These are phyloP conservation scores for Goniozus legneri DNA, from an alignment of 1,140 invertebrate genomes.

Conservation along the genomic window DNA sequence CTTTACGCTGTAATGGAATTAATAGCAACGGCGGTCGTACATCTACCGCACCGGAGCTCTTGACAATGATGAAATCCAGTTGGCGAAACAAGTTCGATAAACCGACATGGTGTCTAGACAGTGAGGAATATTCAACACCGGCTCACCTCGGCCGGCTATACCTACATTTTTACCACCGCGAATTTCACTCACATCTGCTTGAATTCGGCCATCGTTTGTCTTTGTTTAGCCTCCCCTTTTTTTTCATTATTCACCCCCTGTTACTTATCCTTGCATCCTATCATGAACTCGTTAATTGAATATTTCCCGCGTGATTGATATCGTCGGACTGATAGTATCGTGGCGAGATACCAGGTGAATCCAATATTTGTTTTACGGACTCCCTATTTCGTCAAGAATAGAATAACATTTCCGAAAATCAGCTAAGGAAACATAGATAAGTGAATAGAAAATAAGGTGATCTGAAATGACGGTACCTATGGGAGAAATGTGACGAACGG, in stretches of 20 bases:
- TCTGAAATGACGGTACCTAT: too few species aligned
- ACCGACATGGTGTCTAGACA: constrained; percentile 25
- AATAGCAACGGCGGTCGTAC: constrained; percentile 18
- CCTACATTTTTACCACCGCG: too few species aligned
- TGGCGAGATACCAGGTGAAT: too few species aligned
- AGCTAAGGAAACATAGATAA: too few species aligned
- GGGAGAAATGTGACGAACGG: too few species aligned
- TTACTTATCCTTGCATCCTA: neutral
- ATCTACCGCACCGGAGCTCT: constrained; percentile 10
- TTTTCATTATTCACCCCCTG: neutral
- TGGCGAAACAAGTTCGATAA: constrained; percentile 34
- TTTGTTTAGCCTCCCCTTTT: constrained; percentile 8
- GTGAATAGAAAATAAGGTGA: too few species aligned
- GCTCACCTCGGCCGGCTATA: constrained; percentile 1
- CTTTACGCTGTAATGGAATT: constrained; percentile 21
- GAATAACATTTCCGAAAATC: too few species aligned
- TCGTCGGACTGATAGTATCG: too few species aligned
- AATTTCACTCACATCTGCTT: too few species aligned
- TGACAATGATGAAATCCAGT: constrained; percentile 36
- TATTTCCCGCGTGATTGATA: too few species aligned
- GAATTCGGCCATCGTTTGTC: constrained; percentile 11
- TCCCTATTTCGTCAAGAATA: too few species aligned
- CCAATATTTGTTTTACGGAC: too few species aligned
- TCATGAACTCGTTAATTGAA: constrained; percentile 1
- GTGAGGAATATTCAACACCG: constrained; percentile 29